Conservation (phyloP, 2,888 invertebrate species). For the Synanthedon myopaeformis region DNA sequence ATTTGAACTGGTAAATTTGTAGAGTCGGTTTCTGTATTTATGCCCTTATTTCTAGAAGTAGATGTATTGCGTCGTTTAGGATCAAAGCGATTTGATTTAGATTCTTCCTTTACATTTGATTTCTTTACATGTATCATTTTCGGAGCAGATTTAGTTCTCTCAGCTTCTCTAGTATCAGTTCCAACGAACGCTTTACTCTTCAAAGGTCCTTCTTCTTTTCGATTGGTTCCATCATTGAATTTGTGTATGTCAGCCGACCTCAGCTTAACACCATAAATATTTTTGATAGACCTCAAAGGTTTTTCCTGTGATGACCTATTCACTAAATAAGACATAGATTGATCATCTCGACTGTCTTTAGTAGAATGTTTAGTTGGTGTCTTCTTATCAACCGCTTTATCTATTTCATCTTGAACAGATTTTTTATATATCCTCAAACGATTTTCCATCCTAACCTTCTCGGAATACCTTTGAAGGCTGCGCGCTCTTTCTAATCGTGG, state of each 20-base stretch:
- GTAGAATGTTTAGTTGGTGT: slow-evolving; percentile 14
- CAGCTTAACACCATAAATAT: slow-evolving; percentile 21
- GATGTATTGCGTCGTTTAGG: slow-evolving; percentile 21
- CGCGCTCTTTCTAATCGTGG: slow-evolving; percentile 57
- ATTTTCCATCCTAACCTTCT: slow-evolving; percentile 60
- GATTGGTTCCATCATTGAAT: slow-evolving; percentile 12
- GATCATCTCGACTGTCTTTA: slow-evolving; percentile 14
- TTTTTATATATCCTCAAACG: slow-evolving; percentile 53
- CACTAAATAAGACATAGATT: slow-evolving; percentile 36
- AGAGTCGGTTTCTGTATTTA: slow-evolving; percentile 22
- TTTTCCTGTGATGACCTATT: slow-evolving; percentile 35
- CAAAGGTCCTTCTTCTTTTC: slow-evolving; percentile 2
- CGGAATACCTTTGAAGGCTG: slow-evolving; percentile 60
- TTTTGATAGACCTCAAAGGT: slow-evolving; percentile 16
- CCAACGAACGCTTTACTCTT: neutral
- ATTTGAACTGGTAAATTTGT: slow-evolving; percentile 36
- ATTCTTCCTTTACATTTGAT: slow-evolving; percentile 2
- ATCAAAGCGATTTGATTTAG: slow-evolving; percentile 7
- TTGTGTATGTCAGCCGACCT: slow-evolving; percentile 30
- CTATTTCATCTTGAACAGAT: slow-evolving; percentile 30
- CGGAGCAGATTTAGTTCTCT: slow-evolving; percentile 2
- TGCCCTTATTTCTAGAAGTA: slow-evolving; percentile 22
- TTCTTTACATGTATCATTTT: neutral
- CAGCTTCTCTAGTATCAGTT: slow-evolving; percentile 3
- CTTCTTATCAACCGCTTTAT: slow-evolving; percentile 24